Conservation (phyloP, 2,888 invertebrate genomes). For the Drosophila cyrtoloma region DNA sequence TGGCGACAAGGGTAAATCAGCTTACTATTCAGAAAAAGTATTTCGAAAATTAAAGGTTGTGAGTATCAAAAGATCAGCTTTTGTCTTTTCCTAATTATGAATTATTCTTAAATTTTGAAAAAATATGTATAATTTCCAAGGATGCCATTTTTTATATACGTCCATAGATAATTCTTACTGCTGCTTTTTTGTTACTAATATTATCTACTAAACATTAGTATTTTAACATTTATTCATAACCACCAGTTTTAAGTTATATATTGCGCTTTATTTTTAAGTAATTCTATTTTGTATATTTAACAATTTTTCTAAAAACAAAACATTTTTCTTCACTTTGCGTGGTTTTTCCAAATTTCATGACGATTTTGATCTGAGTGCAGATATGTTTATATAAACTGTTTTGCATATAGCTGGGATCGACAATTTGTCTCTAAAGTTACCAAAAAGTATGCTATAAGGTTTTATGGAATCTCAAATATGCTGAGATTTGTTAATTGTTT, state of each 20-base stretch:
- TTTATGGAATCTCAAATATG: neutral
- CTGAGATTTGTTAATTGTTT: neutral
- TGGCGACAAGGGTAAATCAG: neutral
- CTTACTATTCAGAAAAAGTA: neutral
- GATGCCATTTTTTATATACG: neutral
- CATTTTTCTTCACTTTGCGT: neutral
- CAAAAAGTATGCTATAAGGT: conserved; percentile 6
- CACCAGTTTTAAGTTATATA: neutral
- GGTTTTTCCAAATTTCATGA: neutral
- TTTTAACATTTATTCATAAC: neutral
- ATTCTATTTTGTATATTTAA: neutral
- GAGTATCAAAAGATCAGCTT: neutral
- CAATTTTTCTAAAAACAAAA: neutral
- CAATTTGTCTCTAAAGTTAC: neutral
- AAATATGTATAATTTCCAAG: neutral
- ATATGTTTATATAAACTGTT: neutral
- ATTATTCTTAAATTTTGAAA: neutral
- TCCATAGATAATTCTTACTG: neutral
- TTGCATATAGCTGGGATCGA: conserved; percentile 6
- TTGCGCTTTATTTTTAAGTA: neutral
- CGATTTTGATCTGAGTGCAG: neutral
- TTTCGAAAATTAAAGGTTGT: neutral
- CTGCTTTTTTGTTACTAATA: neutral
- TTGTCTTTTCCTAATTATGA: neutral
- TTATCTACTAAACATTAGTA: neutral